Percentiles rank a stretch among this genome's conserved stretches.
These are phyloP conservation scores for Chalcis sispes DNA, from an alignment of 2,888 invertebrate genomes.

Conservation along the genomic window DNA sequence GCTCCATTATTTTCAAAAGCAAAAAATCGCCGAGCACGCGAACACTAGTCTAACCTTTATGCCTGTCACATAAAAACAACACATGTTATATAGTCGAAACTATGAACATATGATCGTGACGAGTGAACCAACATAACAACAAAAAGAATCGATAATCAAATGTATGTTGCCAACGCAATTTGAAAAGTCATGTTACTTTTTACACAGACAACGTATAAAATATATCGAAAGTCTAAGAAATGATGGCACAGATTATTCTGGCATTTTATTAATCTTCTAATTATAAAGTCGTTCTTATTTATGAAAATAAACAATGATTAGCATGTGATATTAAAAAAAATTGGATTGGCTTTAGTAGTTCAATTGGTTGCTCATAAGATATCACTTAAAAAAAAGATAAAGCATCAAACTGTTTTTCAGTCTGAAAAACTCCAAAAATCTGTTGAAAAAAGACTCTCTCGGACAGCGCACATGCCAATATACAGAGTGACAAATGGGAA, in stretches of 20 bases:
- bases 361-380: neutral
- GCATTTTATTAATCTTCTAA: neutral
- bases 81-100: too few relatives aligned
- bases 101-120: too few relatives aligned
- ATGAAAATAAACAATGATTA: neutral
- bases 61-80: too few relatives aligned
- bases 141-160: too few relatives aligned
- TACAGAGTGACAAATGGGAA: too few relatives aligned
- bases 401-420: neutral
- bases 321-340: neutral
- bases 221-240: conserved; percentile 5
- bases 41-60: too few relatives aligned
- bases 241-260: conserved; percentile 12
- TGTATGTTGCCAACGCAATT: too few relatives aligned
- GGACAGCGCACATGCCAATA: neutral
- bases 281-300: neutral
- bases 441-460: neutral
- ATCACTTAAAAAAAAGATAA: neutral
- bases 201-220: too few relatives aligned
- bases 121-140: too few relatives aligned
- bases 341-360: neutral
- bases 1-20: too few relatives aligned
- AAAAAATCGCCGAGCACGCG: too few relatives aligned
- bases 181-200: too few relatives aligned
- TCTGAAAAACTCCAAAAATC: neutral